A percentile compares a stretch with the other conserved stretches of the same genome.
Conservation (phyloP, 2,888 invertebrate species). For the Idaea dimidiata region DNA sequence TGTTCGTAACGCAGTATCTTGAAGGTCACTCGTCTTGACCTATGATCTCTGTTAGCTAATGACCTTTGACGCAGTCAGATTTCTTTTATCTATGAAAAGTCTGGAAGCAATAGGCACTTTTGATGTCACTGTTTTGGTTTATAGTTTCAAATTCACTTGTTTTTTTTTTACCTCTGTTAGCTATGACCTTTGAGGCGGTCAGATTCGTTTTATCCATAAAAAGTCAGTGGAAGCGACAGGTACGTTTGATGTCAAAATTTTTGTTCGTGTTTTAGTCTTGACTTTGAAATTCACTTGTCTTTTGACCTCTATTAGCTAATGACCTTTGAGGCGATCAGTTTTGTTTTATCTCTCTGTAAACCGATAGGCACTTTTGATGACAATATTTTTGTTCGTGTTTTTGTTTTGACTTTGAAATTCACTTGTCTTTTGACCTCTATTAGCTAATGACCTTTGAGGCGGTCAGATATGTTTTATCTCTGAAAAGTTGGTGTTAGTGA, state of each 20-base stretch:
- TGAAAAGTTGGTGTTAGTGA: no score
- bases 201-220: not conserved
- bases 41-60: slow-evolving; percentile 9
- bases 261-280: not conserved
- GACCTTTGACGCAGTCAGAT: not conserved
- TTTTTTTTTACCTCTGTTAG: slow-evolving; percentile 11
- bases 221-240: no score
- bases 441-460: slow-evolving; percentile 1
- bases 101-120: no score
- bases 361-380: no score
- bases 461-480: not conserved
- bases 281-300: not conserved
- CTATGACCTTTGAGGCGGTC: not conserved
- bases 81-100: not conserved
- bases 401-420: slow-evolving; percentile 29
- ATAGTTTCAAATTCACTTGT: slow-evolving; percentile 31
- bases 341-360: not conserved
- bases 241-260: not conserved
- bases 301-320: not conserved
- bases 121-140: no score
- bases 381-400: no score
- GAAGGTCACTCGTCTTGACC: slow-evolving; percentile 22
- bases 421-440: slow-evolving; percentile 11
- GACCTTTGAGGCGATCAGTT: not conserved
- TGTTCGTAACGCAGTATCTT: slow-evolving; percentile 62